These are phyloP conservation scores for Micrasema minimum DNA, from an alignment of 1,140 invertebrate genomes.

Conservation along the genomic window DNA sequence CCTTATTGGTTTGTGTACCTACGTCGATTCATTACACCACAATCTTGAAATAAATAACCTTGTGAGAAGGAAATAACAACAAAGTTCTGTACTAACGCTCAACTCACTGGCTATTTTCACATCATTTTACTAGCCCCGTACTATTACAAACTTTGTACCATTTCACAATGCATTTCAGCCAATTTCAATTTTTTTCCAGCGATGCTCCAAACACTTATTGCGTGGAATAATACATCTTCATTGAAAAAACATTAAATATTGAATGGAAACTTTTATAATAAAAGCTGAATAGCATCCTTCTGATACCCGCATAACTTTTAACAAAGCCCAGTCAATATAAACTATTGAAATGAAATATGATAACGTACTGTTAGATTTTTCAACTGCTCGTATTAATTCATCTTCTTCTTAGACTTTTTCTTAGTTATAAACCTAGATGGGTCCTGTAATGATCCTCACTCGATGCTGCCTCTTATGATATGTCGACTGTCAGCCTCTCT, in stretches of 20 bases:
- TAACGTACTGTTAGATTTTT: too few relatives aligned
- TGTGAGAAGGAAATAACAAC: conserved; percentile 17
- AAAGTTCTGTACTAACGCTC: background rate
- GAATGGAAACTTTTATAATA: background rate
- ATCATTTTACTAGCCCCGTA: background rate
- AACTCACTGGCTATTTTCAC: conserved; percentile 9
- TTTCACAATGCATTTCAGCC: conserved; percentile 2
- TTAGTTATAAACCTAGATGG: too few relatives aligned
- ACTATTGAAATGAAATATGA: background rate
- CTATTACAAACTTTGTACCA: background rate
- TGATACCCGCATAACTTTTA: background rate
- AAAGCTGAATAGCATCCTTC: background rate
- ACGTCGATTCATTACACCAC: conserved; percentile 27
- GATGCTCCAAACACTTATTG: background rate
- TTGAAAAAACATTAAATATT: too few relatives aligned
- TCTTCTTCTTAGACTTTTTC: too few relatives aligned
- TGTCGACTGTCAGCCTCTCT: too few relatives aligned
- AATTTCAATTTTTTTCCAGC: too few relatives aligned
- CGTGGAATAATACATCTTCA: too few relatives aligned
- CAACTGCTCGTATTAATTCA: too few relatives aligned
- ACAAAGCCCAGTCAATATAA: background rate
- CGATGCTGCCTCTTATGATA: too few relatives aligned
- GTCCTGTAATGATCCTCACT: too few relatives aligned
- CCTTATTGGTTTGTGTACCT: conserved; percentile 32
- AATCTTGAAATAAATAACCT: conserved; percentile 41